Conservation (phyloP, 2,888 invertebrate species). For the Polyploca ridens region DNA sequence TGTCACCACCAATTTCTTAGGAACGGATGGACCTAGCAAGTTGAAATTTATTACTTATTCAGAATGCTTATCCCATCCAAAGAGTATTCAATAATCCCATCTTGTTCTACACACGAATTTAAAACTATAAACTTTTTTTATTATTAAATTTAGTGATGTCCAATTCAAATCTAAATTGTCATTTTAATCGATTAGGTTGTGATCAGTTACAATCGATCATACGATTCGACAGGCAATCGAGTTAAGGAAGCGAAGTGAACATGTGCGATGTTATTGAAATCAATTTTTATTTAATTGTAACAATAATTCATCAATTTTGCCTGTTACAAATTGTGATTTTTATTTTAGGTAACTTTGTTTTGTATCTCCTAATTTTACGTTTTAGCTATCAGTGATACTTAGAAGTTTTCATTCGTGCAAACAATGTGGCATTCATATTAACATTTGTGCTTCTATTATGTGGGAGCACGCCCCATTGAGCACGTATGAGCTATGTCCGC, state of each 20-base stretch:
- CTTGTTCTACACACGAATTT: background rate
- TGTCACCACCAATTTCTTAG: too few species aligned
- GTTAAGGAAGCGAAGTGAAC: conserved; percentile 50
- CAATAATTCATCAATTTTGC: conserved; percentile 19
- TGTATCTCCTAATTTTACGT: background rate
- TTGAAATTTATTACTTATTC: too few species aligned
- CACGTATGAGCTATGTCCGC: conserved; percentile 48
- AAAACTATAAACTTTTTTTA: background rate
- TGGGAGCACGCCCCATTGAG: conserved; percentile 46
- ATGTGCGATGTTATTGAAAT: conserved; percentile 43
- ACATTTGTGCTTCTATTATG: conserved; percentile 25
- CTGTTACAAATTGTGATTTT: background rate
- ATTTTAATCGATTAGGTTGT: conserved; percentile 30
- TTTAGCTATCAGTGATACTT: background rate
- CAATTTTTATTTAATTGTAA: conserved; percentile 28
- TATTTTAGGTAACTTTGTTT: background rate
- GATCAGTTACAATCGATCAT: conserved; percentile 66
- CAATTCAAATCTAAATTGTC: conserved; percentile 30
- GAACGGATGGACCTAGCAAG: too few species aligned
- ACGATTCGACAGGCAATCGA: conserved; percentile 45
- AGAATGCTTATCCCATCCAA: too few species aligned
- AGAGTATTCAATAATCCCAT: too few species aligned
- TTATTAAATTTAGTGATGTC: conserved; percentile 25
- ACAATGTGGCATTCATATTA: conserved; percentile 23
- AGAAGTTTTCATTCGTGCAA: too few species aligned